Percentiles rank a stretch among this genome's conserved stretches.
These are phyloP conservation scores for Nymphalis io DNA, from an alignment of 1,140 invertebrate genomes.

Conservation along the genomic window DNA sequence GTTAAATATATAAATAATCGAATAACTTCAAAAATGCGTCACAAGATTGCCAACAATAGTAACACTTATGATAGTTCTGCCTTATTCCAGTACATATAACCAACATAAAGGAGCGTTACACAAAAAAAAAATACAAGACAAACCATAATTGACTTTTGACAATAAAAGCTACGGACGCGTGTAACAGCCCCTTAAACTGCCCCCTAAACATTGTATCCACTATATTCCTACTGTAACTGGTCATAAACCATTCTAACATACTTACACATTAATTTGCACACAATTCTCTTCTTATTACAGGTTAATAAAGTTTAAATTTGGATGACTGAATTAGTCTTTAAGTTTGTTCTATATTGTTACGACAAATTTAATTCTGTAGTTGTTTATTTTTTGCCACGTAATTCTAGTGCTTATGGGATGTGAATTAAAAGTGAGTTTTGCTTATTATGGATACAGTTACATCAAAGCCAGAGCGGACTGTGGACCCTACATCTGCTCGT, in stretches of 20 bases:
- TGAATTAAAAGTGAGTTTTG: background rate
- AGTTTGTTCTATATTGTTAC: constrained; percentile 6
- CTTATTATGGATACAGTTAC: background rate
- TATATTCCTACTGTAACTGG: constrained; percentile 23
- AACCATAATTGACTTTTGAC: constrained; percentile 36
- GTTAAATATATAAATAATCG: background rate
- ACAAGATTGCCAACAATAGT: background rate
- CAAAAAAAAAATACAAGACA: constrained; percentile 25
- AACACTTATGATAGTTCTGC: constrained; percentile 1
- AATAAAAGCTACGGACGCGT: constrained; percentile 35
- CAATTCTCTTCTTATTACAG: background rate
- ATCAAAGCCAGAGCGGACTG: constrained; percentile 2
- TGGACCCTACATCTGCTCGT: constrained; percentile 25
- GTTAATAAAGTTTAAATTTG: background rate
- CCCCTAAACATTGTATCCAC: constrained; percentile 36
- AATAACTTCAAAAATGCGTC: background rate
- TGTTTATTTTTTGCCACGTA: background rate
- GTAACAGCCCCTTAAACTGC: constrained; percentile 33
- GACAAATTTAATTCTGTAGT: constrained; percentile 20
- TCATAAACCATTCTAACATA: constrained; percentile 33
- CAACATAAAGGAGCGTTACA: constrained; percentile 13
- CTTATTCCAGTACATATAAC: constrained; percentile 7
- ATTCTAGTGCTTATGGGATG: background rate
- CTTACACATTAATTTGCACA: constrained; percentile 13
- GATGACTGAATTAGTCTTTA: background rate